These are phyloP conservation scores for Halichoerus grypus DNA, from an alignment of 2,113 vertebrate genomes.

Conservation along the genomic window DNA sequence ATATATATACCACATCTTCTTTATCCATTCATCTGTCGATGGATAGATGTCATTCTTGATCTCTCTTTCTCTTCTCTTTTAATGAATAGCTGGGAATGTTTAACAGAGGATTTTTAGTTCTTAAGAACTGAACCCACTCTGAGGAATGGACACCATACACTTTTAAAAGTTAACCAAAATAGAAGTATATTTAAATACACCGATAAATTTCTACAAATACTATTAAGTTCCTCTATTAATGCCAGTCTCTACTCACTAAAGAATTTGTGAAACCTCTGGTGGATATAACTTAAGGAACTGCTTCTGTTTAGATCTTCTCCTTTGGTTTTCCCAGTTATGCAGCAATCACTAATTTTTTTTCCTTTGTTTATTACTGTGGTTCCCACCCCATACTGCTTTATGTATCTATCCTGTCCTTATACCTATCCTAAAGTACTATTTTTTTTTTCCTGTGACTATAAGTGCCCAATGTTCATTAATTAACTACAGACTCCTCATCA, in stretches of 20 bases:
- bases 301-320: not conserved
- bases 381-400: not conserved
- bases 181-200: not conserved
- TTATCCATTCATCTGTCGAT: too few species aligned
- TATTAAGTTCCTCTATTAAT: not conserved
- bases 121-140: not conserved
- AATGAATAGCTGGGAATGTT: not conserved
- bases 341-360: not conserved
- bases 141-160: not conserved
- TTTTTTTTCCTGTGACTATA: not conserved
- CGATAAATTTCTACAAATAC: not conserved
- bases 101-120: conserved; percentile 16
- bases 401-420: not conserved
- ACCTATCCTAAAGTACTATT: not conserved
- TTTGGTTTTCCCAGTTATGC: not conserved
- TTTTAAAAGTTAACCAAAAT: conserved; percentile 1
- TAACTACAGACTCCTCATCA: not conserved
- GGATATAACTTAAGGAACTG: not conserved
- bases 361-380: not conserved
- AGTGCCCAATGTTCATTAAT: not conserved
- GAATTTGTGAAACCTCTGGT: not conserved
- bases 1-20: too few species aligned
- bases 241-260: not conserved
- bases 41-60: not conserved
- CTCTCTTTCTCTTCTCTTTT: not conserved